Evolutionary conservation across 1,140 invertebrate species (phyloP), one percentile per base, ranked within the genome.

Genomic region (Eulimnadia texana): DNA sequence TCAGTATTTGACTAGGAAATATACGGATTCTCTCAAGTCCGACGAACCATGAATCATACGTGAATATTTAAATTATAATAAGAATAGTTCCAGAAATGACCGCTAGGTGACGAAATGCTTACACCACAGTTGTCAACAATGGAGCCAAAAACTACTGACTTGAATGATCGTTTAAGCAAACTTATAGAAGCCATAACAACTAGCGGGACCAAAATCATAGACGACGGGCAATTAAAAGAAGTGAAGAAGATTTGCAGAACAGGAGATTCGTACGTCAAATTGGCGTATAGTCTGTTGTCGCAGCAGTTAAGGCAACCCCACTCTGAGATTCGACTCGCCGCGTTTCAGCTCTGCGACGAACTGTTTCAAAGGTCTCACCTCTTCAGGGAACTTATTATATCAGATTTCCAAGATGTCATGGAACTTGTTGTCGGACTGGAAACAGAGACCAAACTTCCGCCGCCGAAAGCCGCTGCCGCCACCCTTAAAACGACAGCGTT

Each of bases 361-460:
- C 67, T 82, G 2, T 82, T 82, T 65, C 70, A 66, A 71, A 67
- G 77, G 64, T 82, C 78, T 22, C 76, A 79, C 70, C 63, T 59
- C 22, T 82, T 82, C 63, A 68, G 80, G 60, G 73, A 77, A 59
- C 64, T 77, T 3, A 62, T 82, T 1, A 61, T 80, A 11, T 68
- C 68, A 11, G 68, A 80, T 64, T 73, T 82, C 51, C 72, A 79
- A 25, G 62, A 65, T 3, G 74, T 80, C 62, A 66, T 80, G 11
- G 76, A 78, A 64, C 64, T 75, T 28, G 72, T 73, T 16, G 60
- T 71, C 2, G 78, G 74, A 63, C 73, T 70, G n/a, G 72, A 78
- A 64, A 65, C 68, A 50, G 68, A 74, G 2, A 62, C 71, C 9
- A 72, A 72, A 13, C 67, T 82, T 20, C 80, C 80, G 6, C 74